Evolutionary conservation across 2,888 invertebrate genomes (phyloP).

Genomic region (Hecatera dysodea): DNA sequence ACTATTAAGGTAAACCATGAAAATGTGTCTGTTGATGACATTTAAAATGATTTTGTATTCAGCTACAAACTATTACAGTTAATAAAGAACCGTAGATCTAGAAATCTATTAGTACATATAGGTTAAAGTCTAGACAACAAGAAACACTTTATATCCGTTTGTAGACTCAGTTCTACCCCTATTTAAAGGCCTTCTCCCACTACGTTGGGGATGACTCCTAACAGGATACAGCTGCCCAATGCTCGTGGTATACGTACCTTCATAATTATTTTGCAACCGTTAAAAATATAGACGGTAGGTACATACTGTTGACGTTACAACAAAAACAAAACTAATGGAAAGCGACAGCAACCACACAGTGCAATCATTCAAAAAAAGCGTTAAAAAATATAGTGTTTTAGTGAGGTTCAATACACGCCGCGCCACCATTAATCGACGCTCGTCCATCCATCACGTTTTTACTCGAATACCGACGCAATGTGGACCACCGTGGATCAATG

Average conservation of each 20-base stretch:
- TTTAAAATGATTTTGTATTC: neutral
- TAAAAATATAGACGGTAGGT: neutral
- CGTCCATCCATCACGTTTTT: conserved; percentile 57
- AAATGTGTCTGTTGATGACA: neutral
- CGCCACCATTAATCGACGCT: conserved; percentile 40
- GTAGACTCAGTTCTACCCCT: no score
- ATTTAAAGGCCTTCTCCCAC: no score
- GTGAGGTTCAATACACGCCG: conserved; percentile 22
- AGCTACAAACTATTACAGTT: neutral
- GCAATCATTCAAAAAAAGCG: conserved; percentile 41
- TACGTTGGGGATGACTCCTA: no score
- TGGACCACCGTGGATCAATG: conserved; percentile 2
- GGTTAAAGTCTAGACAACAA: no score
- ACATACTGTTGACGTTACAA: neutral
- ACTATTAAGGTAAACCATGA: neutral
- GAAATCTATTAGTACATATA: no score
- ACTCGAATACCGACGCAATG: conserved; percentile 11
- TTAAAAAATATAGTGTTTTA: conserved; percentile 35
- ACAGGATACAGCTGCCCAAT: no score
- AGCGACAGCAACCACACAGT: neutral
- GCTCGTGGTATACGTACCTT: no score
- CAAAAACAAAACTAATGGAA: neutral
- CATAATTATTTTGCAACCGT: no score
- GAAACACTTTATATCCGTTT: no score
- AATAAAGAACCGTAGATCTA: no score